Percentiles rank a stretch among this genome's conserved stretches.
These are phyloP conservation scores for Lasioglossum malachurum DNA, from an alignment of 2,888 invertebrate species.

Conservation along the genomic window DNA sequence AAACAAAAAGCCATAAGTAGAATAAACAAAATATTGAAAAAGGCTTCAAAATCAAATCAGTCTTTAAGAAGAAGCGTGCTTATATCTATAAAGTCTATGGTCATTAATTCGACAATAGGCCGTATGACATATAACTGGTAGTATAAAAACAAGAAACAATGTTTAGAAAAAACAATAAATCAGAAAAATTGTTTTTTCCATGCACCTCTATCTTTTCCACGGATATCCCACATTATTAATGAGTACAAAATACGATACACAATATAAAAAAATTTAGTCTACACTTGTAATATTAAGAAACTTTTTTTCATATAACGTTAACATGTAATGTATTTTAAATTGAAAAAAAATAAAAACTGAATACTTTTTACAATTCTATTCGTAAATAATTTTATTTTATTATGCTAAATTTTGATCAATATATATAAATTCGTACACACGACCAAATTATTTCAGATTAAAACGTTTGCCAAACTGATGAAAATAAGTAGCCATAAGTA, in stretches of 20 bases:
- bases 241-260: conserved; percentile 9
- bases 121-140: conserved; percentile 33
- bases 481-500: conserved; percentile 9
- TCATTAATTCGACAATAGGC: conserved; percentile 20
- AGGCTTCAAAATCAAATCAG: conserved; percentile 61
- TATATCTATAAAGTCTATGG: conserved; percentile 61
- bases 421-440: conserved; percentile 14
- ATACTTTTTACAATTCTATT: neutral
- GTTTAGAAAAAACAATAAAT: conserved; percentile 14
- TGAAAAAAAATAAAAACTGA: conserved; percentile 6
- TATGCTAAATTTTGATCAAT: neutral
- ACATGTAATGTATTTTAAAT: conserved; percentile 28
- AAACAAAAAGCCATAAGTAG: conserved; percentile 78
- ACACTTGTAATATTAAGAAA: neutral
- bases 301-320: conserved; percentile 9
- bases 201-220: conserved; percentile 36
- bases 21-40: conserved; percentile 63
- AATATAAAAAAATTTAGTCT: conserved; percentile 20
- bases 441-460: conserved; percentile 1
- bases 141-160: conserved; percentile 27
- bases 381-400: conserved; percentile 23
- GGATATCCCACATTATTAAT: conserved; percentile 16
- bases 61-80: conserved; percentile 64
- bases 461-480: neutral
- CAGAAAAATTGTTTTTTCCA: conserved; percentile 27